Evolutionary conservation across 2,888 invertebrate species (phyloP), one percentile per base, ranked within the genome.

Genomic region (Dicyrtomina minuta): DNA sequence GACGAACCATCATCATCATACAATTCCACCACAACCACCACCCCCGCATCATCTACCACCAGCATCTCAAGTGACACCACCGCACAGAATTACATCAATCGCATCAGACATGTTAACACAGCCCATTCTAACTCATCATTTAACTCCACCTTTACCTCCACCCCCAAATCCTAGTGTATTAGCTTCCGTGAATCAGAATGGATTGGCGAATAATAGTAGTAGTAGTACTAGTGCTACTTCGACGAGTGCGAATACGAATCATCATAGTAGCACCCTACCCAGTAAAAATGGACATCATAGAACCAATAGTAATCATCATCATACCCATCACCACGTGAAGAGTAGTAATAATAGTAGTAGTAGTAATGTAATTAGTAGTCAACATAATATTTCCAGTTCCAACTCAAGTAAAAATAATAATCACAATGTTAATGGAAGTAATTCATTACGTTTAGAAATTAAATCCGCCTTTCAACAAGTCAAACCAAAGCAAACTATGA

Each of bases 401-500:
- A n/a, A n/a, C n/a, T n/a, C 44, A 15, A 43, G 44, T 43, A n/a
- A n/a, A n/a, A n/a, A n/a, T 26, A 65, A 59, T n/a, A 71, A 70
- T 51, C 62, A 56, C 22, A 65, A 56, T 3, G 55, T 44, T 51
- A 55, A 43, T 15, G 44, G 66, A 17, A 70, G 41, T 39, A 71
- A 69, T 64, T 56, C 64, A 1, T 17, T 46, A 5, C 15, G 67
- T 64, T 53, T 46, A 15, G 56, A 56, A 27, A 56, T 66, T 39
- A 74, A 71, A 51, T 77, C 77, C 13, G 77, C 77, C 68, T 77
- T 77, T 65, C 73, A 77, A 68, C 69, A 73, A 72, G 77, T 77
- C 55, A 74, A 73, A 67, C 76, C 75, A 0, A 75, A 75, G 55
- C 71, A 72, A 13, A 49, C 66, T 53, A 65, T 70, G 43, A 70